Conservation (phyloP, 2,888 invertebrate genomes). For the Agrotis exclamationis region DNA sequence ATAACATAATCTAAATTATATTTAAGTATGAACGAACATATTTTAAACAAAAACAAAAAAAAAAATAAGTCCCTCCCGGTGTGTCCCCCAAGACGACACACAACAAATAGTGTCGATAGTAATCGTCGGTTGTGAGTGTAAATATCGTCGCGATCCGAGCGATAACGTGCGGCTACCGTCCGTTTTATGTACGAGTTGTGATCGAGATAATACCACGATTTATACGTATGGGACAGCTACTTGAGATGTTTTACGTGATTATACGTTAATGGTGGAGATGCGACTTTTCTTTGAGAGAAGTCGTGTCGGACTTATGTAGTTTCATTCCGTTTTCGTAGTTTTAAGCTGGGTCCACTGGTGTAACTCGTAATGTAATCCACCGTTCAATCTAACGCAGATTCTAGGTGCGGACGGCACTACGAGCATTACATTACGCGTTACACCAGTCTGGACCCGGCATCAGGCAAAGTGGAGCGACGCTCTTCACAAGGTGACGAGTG, state of each 20-base stretch:
- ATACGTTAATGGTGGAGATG: constrained; percentile 44
- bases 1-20: neutral
- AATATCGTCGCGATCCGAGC: constrained; percentile 74
- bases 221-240: constrained; percentile 79
- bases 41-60: neutral
- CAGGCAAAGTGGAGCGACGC: too few species aligned
- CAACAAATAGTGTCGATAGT: constrained; percentile 86
- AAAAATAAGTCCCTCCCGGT: constrained; percentile 57
- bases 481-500: too few species aligned
- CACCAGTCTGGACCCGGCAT: too few species aligned
- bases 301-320: too few species aligned
- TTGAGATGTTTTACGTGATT: constrained; percentile 79
- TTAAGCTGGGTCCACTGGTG: too few species aligned
- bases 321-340: too few species aligned
- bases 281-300: constrained; percentile 15
- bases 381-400: too few species aligned
- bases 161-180: constrained; percentile 80
- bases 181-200: constrained; percentile 80
- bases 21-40: too few species aligned
- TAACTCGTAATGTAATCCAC: too few species aligned
- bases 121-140: constrained; percentile 79
- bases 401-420: too few species aligned
- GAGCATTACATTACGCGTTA: too few species aligned
- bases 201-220: constrained; percentile 86
- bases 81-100: constrained; percentile 72